Base-by-base conservation (phyloP, 2,888 invertebrate genomes). In the Apoda limacodes region DNA sequence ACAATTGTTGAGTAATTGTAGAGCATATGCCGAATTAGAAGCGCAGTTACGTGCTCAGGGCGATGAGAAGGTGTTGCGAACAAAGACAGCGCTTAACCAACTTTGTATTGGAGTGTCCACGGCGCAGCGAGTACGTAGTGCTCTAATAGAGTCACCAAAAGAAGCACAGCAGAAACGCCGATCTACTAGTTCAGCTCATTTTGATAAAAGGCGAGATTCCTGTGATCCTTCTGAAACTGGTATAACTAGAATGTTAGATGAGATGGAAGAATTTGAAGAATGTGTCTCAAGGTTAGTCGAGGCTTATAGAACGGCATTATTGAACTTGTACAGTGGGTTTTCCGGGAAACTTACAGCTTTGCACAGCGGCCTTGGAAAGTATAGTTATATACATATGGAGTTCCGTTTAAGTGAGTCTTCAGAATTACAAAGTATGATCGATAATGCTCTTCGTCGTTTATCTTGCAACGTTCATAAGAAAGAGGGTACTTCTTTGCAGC, bases 1-100 rank as follows among this genome's bases (percentile, higher is more conserved):
- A 39, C 75, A 76, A 40, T 43, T 75, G 22, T 30, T 75, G 12
- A 70, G 70, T 45, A 78, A 78, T 40, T 51, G 37, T 5, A 55
- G 66, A 41, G 67, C 69, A 5, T 71, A 65, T 38, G 39, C 44
- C 2, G 67, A 74, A 31, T 42, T 76, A 22, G 69, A 68, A 39
- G 57, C 53, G 9, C 55, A 62, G 30, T 45, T 76, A 34, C 53
- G 50, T 13, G 37, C 48, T 20, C 58, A 69, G 33, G 59, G 61
- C 3, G 60, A 67, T 30, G 58, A 60, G 34, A 47, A 35, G 25
- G 30, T 63, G 10, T 34, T 55, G 6, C 46, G 39, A 32, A 54
- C 58, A 2, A 58, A 58, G 35, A 63, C 66, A 10, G 40, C 42
- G 9, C 43, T 75, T 2, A 68, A 72, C 45, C 66, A 70, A 37